phyloP scores from a whole-genome alignment of 2,113 vertebrate genomes.

The Sylvicapra grimmia region DNA sequence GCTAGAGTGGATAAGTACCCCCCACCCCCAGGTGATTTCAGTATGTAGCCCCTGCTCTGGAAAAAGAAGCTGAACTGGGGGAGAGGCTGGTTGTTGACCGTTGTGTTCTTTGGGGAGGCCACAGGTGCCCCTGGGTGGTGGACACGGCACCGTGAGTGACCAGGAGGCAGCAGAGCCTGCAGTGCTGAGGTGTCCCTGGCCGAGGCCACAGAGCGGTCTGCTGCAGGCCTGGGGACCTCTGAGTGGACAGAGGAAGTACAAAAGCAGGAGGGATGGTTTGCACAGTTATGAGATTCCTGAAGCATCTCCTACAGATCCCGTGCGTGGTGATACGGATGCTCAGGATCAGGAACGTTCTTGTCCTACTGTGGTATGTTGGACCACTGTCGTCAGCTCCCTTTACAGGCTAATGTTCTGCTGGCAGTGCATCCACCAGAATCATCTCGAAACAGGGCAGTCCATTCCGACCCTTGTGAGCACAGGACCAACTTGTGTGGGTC shows the following conservation, averaged over 20 bases:
- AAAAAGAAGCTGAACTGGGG: neutral
- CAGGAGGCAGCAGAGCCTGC: neutral
- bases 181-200: neutral
- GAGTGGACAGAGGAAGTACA: neutral
- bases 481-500: neutral
- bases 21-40: neutral
- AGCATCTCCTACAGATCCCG: accelerated
- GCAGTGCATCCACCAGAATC: neutral
- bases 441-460: neutral
- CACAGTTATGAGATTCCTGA: accelerated
- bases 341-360: neutral
- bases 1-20: neutral
- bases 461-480: neutral
- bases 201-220: accelerated
- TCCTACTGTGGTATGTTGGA: neutral
- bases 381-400: neutral
- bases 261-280: too few species aligned
- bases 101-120: neutral
- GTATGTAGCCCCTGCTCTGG: neutral
- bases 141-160: accelerated
- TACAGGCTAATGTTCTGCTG: neutral
- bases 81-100: neutral
- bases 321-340: accelerated
- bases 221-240: neutral
- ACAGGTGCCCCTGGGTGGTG: neutral